A percentile compares a stretch with the other conserved stretches of the same genome.
Conservation (phyloP, 2,797 vertebrate species). For the Chelon auratus region DNA sequence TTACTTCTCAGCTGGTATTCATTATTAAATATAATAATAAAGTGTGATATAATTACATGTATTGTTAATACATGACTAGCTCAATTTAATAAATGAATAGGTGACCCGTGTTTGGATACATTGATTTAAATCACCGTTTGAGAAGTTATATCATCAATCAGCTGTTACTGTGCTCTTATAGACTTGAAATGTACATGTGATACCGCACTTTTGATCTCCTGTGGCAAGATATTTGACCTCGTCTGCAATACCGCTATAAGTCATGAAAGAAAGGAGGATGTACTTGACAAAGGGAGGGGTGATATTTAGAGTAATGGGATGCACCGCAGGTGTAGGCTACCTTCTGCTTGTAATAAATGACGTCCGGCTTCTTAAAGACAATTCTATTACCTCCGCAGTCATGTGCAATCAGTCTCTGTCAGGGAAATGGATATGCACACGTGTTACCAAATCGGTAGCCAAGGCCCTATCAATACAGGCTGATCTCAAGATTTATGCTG, state of each 20-base stretch:
- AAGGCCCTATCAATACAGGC: conserved; percentile 83
- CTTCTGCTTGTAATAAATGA: conserved; percentile 85
- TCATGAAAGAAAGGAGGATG: conserved; percentile 54
- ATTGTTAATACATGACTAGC: background rate
- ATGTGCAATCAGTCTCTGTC: conserved; percentile 86
- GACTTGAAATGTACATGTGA: conserved; percentile 17
- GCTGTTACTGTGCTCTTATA: conserved; percentile 9
- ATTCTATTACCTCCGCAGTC: conserved; percentile 86
- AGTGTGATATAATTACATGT: background rate
- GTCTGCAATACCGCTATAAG: conserved; percentile 36
- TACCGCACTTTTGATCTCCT: conserved; percentile 25
- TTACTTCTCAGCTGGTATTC: background rate
- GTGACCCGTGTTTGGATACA: background rate
- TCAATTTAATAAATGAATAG: background rate
- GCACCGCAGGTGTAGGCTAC: conserved; percentile 76
- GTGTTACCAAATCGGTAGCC: conserved; percentile 85
- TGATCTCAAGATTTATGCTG: conserved; percentile 84
- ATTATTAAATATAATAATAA: background rate
- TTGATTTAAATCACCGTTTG: conserved; percentile 11
- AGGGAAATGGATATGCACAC: conserved; percentile 85
- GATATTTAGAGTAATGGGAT: conserved; percentile 79
- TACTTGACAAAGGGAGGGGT: conserved; percentile 71
- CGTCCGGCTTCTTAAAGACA: conserved; percentile 85
- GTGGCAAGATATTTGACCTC: conserved; percentile 33
- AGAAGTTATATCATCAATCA: conserved; percentile 6